Evolutionary conservation across 2,113 vertebrate species (phyloP).

Genomic region (Drymodes brunneopygia): DNA sequence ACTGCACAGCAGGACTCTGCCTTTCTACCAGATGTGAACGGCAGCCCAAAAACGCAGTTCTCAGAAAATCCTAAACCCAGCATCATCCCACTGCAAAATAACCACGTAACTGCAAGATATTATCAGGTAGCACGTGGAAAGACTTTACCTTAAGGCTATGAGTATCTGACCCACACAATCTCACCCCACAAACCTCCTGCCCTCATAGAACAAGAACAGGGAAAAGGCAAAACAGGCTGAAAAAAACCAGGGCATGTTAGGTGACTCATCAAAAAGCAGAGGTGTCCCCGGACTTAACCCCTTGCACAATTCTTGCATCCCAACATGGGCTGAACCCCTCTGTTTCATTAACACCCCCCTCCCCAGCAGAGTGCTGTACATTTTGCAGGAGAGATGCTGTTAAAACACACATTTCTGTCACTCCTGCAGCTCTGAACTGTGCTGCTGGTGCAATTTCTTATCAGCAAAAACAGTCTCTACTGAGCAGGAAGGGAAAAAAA

Average conservation of each 20-base stretch:
- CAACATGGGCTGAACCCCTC: neutral
- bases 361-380: rapidly evolving
- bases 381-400: neutral
- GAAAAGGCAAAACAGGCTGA: neutral
- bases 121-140: neutral
- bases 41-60: neutral
- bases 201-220: neutral
- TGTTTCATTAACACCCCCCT: neutral
- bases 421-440: neutral
- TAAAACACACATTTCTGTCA: neutral
- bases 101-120: neutral
- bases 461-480: neutral
- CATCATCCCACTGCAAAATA: neutral
- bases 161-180: neutral
- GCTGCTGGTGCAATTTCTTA: neutral
- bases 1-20: neutral
- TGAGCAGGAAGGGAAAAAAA: neutral
- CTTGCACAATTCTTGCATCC: neutral
- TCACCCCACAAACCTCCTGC: neutral
- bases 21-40: rapidly evolving
- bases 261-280: neutral
- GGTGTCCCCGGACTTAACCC: neutral
- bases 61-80: neutral
- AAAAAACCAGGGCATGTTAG: neutral
- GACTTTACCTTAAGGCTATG: neutral